Evolutionary conservation across 2,888 invertebrate species (phyloP), one percentile per base, ranked within the genome.

Genomic region (Pyrrhosoma nymphula): DNA sequence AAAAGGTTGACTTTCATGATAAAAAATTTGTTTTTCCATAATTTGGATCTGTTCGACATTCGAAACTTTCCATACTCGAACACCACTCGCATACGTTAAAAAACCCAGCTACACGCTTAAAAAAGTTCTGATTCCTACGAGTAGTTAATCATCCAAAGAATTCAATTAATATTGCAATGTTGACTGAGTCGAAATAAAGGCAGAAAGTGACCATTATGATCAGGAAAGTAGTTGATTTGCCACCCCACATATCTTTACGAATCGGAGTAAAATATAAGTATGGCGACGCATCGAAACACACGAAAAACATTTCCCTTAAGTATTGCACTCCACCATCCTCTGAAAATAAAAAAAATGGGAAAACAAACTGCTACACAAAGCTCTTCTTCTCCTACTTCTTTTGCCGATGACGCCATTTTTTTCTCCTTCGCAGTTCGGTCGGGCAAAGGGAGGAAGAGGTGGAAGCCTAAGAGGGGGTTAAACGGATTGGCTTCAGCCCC

Each of bases 401-500:
- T 35, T 69, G 47, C 16, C 75, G 16, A 26, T 26, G 47, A 69
- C 93, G 39, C 47, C 93, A 93, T 75, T 75, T 93, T 93, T 69
- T 75, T 93, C 93, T 69, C 93, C 69, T 47, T 93, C 69, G 18
- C n/a, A 93, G 47, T 69, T 69, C 69, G 20, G 20, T 23, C 39
- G 23, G 63, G 47, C 16, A 10, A 60, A 10, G 60, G 60, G 6
- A 8, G 20, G 20, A 60, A 20, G 60, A 60, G 60, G 47, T 47
- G 93, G 47, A 69, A 69, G 93, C 12, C 18, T 20, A 60, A 2
- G 60, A 60, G 6, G n/a, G 93, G 93, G 93, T 93, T 93, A 93
- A 93, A 93, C 93, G 93, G 93, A 93, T 93, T 93, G 69, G 63
- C 93, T 93, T 47, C 26, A 20, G 18, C 39, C 63, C 47, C n/a